Conservation (phyloP, 2,888 invertebrate species). For the Drosophila siamana region DNA sequence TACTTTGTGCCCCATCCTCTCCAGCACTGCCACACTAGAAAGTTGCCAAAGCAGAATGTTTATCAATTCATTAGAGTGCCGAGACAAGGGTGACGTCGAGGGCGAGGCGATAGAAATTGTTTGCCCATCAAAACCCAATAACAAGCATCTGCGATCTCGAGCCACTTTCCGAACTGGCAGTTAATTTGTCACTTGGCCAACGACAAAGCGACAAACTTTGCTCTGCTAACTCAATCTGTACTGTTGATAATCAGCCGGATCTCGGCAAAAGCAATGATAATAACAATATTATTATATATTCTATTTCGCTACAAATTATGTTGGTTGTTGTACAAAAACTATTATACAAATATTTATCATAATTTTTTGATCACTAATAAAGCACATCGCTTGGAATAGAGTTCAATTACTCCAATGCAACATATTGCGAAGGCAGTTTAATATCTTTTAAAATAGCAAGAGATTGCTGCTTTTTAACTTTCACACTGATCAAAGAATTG, state of each 20-base stretch:
- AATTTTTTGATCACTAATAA: too few species aligned
- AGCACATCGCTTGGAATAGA: too few species aligned
- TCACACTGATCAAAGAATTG: too few species aligned
- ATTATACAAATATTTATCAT: too few species aligned
- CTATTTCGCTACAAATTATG: too few species aligned
- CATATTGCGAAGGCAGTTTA: too few species aligned
- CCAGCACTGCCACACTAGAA: conserved; percentile 34
- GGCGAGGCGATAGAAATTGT: conserved; percentile 57
- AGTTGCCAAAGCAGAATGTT: conserved; percentile 51
- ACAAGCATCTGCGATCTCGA: conserved; percentile 47
- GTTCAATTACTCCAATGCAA: too few species aligned
- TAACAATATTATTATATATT: background rate
- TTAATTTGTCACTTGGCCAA: conserved; percentile 57
- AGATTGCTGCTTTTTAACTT: too few species aligned
- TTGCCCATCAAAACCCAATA: conserved; percentile 55
- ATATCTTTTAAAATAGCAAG: too few species aligned
- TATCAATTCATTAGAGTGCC: conserved; percentile 67
- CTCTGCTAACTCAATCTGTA: conserved; percentile 6
- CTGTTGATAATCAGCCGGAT: conserved; percentile 22
- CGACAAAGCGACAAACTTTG: conserved; percentile 30
- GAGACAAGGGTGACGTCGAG: background rate
- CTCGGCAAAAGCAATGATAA: background rate
- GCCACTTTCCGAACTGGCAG: conserved; percentile 30
- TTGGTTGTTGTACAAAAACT: too few species aligned
- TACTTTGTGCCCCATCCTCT: conserved; percentile 16